phyloP scores from a whole-genome alignment of 2,888 invertebrate genomes.

The Thysanoteuthis rhombus region DNA sequence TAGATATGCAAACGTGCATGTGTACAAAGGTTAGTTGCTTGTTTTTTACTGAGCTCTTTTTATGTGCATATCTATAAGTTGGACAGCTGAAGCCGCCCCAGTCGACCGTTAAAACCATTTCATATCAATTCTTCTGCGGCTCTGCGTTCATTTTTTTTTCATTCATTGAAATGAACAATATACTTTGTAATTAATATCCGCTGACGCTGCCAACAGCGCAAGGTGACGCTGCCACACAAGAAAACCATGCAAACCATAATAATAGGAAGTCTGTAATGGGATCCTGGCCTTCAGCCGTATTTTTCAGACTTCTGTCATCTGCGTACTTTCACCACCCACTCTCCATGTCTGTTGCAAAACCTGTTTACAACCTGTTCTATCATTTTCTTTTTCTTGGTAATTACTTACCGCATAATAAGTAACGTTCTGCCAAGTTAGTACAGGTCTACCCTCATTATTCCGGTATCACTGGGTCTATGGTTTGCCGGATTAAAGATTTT shows the following conservation, averaged over 20 bases:
- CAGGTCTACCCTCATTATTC: no score
- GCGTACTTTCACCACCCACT: not conserved
- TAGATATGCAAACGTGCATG: not conserved
- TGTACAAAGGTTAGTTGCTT: not conserved
- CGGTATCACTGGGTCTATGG: no score
- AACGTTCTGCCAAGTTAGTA: no score
- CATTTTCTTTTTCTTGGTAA: not conserved
- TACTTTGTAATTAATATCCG: not conserved
- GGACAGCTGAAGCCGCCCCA: not conserved
- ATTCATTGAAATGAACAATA: not conserved
- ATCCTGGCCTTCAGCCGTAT: not conserved
- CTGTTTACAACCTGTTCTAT: not conserved
- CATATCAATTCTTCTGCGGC: not conserved
- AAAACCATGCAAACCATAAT: not conserved
- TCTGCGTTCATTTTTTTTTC: not conserved
- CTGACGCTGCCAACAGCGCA: not conserved
- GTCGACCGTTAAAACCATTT: slow-evolving; percentile 12
- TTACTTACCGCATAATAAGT: no score
- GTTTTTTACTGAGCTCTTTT: not conserved
- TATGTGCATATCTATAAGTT: not conserved
- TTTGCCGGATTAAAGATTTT: no score
- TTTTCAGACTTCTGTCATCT: not conserved
- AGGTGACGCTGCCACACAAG: not conserved
- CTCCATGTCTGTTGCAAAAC: not conserved
- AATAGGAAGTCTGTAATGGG: not conserved